Evolutionary conservation across 1,140 invertebrate genomes (phyloP).

Genomic region (Drosophila pseudoananassae): DNA sequence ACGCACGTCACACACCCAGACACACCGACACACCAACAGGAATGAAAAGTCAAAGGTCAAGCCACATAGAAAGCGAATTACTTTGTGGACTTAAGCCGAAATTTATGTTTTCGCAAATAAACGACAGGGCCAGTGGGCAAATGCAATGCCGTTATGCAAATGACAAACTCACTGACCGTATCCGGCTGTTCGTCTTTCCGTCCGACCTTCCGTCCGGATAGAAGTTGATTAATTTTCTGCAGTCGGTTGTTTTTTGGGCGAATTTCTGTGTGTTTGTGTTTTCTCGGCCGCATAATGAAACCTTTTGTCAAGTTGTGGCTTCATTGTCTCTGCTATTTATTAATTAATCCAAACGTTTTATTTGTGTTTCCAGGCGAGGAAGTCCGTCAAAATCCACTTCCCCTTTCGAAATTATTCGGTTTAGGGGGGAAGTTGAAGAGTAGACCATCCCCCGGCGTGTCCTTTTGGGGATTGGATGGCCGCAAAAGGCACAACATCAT

Average conservation of each 20-base stretch:
- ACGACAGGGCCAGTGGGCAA: slow-evolving; percentile 26
- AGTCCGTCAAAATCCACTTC: slow-evolving; percentile 4
- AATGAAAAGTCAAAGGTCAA: slow-evolving; percentile 43
- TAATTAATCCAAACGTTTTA: slow-evolving; percentile 61
- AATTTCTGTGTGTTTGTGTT: slow-evolving; percentile 52
- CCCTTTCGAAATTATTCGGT: slow-evolving; percentile 5
- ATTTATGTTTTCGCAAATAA: slow-evolving; percentile 56
- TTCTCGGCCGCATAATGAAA: slow-evolving; percentile 42
- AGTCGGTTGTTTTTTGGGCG: slow-evolving; percentile 35
- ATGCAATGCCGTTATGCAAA: slow-evolving; percentile 67
- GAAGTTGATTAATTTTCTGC: slow-evolving; percentile 70
- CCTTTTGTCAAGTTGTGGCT: slow-evolving; percentile 44
- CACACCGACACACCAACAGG: background rate
- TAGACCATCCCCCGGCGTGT: background rate
- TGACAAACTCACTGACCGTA: slow-evolving; percentile 58
- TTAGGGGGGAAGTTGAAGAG: too few relatives aligned
- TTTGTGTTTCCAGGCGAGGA: slow-evolving; percentile 28
- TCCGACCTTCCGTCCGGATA: slow-evolving; percentile 17
- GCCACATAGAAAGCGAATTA: slow-evolving; percentile 5
- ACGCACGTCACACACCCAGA: background rate
- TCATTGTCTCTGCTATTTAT: slow-evolving; percentile 58
- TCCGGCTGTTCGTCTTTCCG: background rate
- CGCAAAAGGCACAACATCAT: slow-evolving; percentile 28
- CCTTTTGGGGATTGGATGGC: slow-evolving; percentile 14
- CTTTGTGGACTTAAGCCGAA: slow-evolving; percentile 58